Base-by-base conservation (phyloP, 2,888 invertebrate species). In the Callimorpha dominula region DNA sequence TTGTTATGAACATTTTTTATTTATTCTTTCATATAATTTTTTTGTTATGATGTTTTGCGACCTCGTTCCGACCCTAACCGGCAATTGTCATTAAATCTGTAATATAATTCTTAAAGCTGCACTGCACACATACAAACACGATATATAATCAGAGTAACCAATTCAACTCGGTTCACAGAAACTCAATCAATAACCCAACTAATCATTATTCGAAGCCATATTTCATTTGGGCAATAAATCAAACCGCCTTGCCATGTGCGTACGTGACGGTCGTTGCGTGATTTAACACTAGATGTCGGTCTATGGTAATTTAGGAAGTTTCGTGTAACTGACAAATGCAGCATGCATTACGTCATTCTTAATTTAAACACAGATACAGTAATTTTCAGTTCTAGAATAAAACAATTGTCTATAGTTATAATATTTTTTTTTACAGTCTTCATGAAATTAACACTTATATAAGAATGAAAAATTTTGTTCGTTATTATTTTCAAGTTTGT, bases 211-310 rank as follows among this genome's bases (percentile, higher is more conserved):
- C 65, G 50, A 65, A 65, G 65, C 65, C 65, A 65, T 65, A 65
- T 65, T 65, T 49, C 49, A 65, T 40, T 11, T 9, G 5, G 14
- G 50, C 6, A 65, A 54, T 67, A 67, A 54, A 54, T 54, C 67
- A 67, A n/a, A 11, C 6, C 17, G 31, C 31, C 17, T 54, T 42
- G 9, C 40, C 31, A 49, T 40, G 20, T 31, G 31, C 17, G 15
- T 20, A 12, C 68, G 46, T 68, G 68, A 68, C 46, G 31, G 20
- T 31, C 52, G 43, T 52, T 67, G 57, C 62, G 60, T 60, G 62
- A 69, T 69, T 40, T 11, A 69, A 62, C 57, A 57, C 68, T 69
- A 69, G 68, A 68, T 69, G 68, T 57, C 57, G 20, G 31, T 46
- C 57, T 68, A 42, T 67, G 62, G 31, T 49, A 12, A 69, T 50